Evolutionary conservation across 2,888 invertebrate species (phyloP).

Genomic region (Ophion obscuratus): DNA sequence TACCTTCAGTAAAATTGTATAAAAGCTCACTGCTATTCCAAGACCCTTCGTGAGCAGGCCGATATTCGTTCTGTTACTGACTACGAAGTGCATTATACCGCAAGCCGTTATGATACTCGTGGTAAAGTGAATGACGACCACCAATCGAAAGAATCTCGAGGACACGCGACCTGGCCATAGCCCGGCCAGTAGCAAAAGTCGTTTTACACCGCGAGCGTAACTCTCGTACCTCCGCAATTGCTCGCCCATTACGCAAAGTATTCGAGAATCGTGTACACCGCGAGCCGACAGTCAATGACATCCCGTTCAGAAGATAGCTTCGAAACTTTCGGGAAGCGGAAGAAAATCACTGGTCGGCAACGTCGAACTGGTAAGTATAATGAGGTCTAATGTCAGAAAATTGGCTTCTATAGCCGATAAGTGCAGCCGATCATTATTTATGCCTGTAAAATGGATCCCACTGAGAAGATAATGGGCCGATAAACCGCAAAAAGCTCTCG

Average conservation of each 20-base stretch:
- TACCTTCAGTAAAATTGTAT: conserved; percentile 61
- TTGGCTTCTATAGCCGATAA: not conserved
- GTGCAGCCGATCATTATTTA: too few species aligned
- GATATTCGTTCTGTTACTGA: conserved; percentile 51
- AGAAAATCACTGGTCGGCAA: not conserved
- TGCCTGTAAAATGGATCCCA: too few species aligned
- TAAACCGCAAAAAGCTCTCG: too few species aligned
- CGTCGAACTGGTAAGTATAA: not conserved
- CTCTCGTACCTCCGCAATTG: not conserved
- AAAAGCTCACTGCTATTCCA: conserved; percentile 54
- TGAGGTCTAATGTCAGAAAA: not conserved
- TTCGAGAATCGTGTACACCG: not conserved
- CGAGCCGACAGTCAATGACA: too few species aligned
- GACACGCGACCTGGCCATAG: not conserved
- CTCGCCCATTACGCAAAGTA: not conserved
- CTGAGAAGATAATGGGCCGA: too few species aligned
- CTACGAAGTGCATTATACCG: conserved; percentile 54
- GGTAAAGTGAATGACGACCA: conserved; percentile 31
- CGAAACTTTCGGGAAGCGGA: not conserved
- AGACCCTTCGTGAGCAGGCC: conserved; percentile 56
- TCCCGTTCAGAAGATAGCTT: not conserved
- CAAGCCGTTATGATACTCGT: conserved; percentile 15
- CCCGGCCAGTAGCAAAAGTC: not conserved
- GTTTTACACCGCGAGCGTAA: not conserved
- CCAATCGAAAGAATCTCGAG: not conserved